Evolutionary conservation across 2,888 invertebrate species (phyloP), one percentile per base, ranked within the genome.

Genomic region (Eupsilia transversa): DNA sequence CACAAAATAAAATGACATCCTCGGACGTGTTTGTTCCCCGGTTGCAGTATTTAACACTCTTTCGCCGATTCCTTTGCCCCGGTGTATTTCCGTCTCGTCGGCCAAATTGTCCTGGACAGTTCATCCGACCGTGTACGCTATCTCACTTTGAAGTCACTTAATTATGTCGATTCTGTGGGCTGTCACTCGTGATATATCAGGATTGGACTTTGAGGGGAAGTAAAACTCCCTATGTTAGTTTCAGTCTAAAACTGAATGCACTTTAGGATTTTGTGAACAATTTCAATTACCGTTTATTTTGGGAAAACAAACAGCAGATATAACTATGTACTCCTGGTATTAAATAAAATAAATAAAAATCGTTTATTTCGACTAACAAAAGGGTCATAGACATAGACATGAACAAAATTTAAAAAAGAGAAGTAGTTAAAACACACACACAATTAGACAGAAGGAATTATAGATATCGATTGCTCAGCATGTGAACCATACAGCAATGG

Each of bases 111-210:
- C 84, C 87, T 85, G 89, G 92, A 93, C 92, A 90, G 90, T 85
- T 89, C 91, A 86, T 71, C 90, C 89, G 85, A 75, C 86, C 92
- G 90, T 89, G 84, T 78, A 83, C 87, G 88, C 87, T 85, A 85
- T 86, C 83, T 87, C 89, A 86, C 92, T 93, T 93, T 92, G 91
- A 92, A 91, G 89, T 91, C 89, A 90, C 89, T 91, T 93, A 91
- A 92, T 92, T 92, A 92, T 88, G 91, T 91, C 90, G 87, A 90
- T 92, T 90, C 87, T 86, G 87, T 88, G 86, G 85, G 83, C 81
- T 87, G 90, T 89, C 91, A 88, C 89, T 88, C 80, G 86, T 89
- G 89, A 90, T 88, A 83, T 87, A 88, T 87, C 72, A n/a, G n/a
- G n/a, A n/a, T n/a, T n/a, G 86, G 86, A 83, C 82, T 87, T 83